A percentile compares a stretch with the other conserved stretches of the same genome.
Evolutionary conservation across 2,797 vertebrate species (phyloP).

Genomic region (Dryobates pubescens): DNA sequence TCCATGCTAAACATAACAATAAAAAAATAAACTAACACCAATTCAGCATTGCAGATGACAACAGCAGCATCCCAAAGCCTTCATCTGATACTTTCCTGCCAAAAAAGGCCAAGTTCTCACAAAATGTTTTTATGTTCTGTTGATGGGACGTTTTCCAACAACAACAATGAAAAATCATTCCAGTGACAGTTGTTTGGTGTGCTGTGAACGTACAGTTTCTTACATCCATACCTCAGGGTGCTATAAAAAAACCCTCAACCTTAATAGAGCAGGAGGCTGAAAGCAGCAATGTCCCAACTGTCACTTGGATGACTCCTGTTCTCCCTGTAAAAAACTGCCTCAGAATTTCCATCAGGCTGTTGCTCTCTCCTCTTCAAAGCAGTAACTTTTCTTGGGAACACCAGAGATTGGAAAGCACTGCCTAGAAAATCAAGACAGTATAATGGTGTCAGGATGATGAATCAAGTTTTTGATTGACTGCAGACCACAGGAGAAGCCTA

Average conservation of each 20-base stretch:
- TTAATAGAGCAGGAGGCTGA: background rate
- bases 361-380: background rate
- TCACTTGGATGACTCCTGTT: background rate
- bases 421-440: background rate
- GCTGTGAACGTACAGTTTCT: background rate
- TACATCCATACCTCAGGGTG: background rate
- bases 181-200: background rate
- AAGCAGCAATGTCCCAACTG: background rate
- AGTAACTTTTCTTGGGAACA: background rate
- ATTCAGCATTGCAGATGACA: background rate
- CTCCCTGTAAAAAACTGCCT: background rate
- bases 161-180: background rate
- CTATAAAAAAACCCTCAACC: background rate
- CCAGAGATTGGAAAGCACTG: background rate
- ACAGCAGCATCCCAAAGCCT: background rate
- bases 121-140: background rate
- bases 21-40: background rate
- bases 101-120: background rate
- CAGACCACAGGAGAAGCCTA: background rate
- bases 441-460: background rate
- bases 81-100: background rate
- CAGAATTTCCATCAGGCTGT: background rate
- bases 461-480: background rate
- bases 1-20: background rate
- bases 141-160: background rate